phyloP scores from a whole-genome alignment of 2,113 vertebrate species.

The Thermophis baileyi region DNA sequence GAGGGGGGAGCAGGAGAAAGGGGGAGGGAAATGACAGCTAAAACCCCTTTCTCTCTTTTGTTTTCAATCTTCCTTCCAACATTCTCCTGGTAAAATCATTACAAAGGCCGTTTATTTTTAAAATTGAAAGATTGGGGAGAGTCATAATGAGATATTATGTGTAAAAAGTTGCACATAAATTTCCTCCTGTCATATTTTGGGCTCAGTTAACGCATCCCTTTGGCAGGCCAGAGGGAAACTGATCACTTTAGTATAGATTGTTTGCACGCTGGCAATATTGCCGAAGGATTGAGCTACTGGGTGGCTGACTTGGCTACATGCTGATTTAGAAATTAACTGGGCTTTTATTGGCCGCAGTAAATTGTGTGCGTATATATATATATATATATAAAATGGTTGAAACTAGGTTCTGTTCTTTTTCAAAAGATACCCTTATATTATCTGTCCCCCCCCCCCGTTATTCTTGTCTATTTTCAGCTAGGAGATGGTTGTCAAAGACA shows the following conservation, averaged over 20 bases:
- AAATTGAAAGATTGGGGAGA: slow-evolving; percentile 87
- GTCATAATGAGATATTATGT: slow-evolving; percentile 86
- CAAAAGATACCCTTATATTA: background rate
- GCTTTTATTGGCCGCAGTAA: slow-evolving; percentile 75
- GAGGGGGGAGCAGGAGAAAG: background rate
- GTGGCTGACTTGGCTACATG: slow-evolving; percentile 80
- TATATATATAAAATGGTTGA: slow-evolving; percentile 55
- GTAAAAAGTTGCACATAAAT: slow-evolving; percentile 87
- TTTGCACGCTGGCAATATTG: slow-evolving; percentile 76
- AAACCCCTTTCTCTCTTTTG: slow-evolving; percentile 66
- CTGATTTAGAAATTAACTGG: slow-evolving; percentile 82
- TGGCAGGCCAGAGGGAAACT: slow-evolving; percentile 75
- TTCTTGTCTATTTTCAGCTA: background rate
- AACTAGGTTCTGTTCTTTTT: slow-evolving; percentile 39
- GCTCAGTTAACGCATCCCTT: slow-evolving; percentile 73
- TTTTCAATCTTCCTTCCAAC: slow-evolving; percentile 77
- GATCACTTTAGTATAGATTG: slow-evolving; percentile 87
- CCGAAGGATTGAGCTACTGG: slow-evolving; percentile 78
- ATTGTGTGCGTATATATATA: slow-evolving; percentile 58
- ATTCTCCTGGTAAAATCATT: slow-evolving; percentile 80
- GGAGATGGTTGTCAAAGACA: background rate
- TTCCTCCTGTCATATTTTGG: slow-evolving; percentile 84
- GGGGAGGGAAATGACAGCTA: slow-evolving; percentile 52
- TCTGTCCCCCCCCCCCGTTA: no score
- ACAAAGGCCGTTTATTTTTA: slow-evolving; percentile 82